A percentile compares a stretch with the other conserved stretches of the same genome.
phyloP scores from a whole-genome alignment of 2,888 invertebrate genomes.

The Adelognathus sp. region DNA sequence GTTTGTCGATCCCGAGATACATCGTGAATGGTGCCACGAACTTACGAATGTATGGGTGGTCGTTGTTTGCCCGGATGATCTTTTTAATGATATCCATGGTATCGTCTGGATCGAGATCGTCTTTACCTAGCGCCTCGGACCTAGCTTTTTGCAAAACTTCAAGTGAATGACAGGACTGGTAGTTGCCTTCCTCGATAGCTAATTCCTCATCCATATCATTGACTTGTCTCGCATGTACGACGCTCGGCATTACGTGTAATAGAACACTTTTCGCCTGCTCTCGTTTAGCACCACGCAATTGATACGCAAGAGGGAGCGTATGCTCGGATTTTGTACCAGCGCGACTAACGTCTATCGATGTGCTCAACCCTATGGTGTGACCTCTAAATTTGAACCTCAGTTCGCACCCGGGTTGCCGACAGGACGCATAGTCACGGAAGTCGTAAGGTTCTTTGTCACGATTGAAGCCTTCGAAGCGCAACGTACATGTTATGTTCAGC shows the following conservation, averaged over 20 bases:
- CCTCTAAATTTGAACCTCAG: constrained; percentile 21
- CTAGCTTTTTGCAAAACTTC: constrained; percentile 40
- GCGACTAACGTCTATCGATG: constrained; percentile 4
- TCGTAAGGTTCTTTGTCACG: neutral
- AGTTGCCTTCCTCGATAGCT: constrained; percentile 28
- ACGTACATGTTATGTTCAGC: constrained; percentile 2
- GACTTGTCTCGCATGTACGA: constrained; percentile 9
- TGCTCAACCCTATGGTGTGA: neutral
- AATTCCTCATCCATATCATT: constrained; percentile 19
- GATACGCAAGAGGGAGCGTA: constrained; percentile 21
- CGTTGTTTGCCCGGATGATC: neutral
- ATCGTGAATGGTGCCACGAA: constrained; percentile 34
- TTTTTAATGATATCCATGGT: constrained; percentile 12
- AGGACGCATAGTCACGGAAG: constrained; percentile 25
- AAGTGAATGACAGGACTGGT: constrained; percentile 12
- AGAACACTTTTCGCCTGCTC: neutral
- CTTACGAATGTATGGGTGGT: constrained; percentile 38
- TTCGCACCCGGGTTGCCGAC: constrained; percentile 31
- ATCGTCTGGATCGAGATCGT: constrained; percentile 35
- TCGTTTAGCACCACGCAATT: constrained; percentile 17
- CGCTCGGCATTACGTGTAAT: constrained; percentile 9
- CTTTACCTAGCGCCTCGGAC: constrained; percentile 22
- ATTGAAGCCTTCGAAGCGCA: constrained; percentile 38
- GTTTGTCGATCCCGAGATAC: constrained; percentile 30
- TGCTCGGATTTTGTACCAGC: constrained; percentile 22